phyloP scores from a whole-genome alignment of 2,797 vertebrate species.

The Craterocephalus amniculus region DNA sequence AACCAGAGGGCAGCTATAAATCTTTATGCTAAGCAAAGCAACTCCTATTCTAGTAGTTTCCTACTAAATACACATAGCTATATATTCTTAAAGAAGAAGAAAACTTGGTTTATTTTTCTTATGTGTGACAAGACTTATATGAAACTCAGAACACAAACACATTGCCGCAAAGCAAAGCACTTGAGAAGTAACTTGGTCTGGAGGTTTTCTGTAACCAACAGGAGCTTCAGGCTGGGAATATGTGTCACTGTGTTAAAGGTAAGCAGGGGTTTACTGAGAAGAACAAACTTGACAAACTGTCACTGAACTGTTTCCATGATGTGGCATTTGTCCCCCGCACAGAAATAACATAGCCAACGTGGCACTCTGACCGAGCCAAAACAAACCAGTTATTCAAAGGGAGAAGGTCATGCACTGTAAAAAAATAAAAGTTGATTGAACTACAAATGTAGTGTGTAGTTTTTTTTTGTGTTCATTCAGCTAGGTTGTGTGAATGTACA shows the following conservation, averaged over 20 bases:
- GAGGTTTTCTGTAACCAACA: conserved; percentile 6
- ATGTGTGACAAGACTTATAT: neutral
- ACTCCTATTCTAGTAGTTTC: neutral
- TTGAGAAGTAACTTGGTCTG: conserved; percentile 26
- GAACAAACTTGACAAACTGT: neutral
- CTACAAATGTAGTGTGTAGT: too few species aligned
- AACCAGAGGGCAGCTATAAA: neutral
- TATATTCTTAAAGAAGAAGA: neutral
- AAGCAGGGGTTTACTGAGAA: conserved; percentile 8
- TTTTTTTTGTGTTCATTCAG: too few species aligned
- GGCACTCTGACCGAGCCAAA: neutral
- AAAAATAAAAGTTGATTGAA: too few species aligned
- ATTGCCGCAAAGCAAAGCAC: conserved; percentile 19
- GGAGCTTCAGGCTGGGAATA: conserved; percentile 10
- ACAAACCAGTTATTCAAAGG: neutral
- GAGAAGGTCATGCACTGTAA: neutral
- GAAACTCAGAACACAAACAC: neutral
- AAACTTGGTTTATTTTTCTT: neutral
- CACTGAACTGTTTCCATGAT: neutral
- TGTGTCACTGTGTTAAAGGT: conserved; percentile 64
- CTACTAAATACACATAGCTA: neutral
- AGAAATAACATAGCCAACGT: neutral
- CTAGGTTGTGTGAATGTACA: too few species aligned
- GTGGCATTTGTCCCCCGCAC: neutral
- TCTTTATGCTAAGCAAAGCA: neutral